Evolutionary conservation across 1,140 invertebrate genomes (phyloP).

Genomic region (Lepidurus apus): DNA sequence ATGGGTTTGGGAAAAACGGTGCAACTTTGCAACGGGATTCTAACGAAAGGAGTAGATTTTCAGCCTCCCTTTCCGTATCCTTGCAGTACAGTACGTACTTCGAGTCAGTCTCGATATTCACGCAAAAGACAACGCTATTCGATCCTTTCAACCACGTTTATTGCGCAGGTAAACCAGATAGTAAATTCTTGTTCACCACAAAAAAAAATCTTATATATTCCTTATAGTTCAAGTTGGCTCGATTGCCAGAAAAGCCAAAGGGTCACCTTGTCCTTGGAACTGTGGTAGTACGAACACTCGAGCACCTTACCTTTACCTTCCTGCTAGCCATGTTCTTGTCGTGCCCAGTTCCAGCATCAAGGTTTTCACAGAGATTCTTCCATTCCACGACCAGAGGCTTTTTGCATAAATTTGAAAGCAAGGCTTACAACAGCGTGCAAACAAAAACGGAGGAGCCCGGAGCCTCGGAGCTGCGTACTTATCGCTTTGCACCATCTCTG

Average conservation of each 20-base stretch:
- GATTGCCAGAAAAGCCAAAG: neutral
- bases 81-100: neutral
- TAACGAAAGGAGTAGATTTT: neutral
- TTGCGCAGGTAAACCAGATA: neutral
- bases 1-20: neutral
- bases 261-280: neutral
- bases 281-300: neutral
- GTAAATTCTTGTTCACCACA: neutral
- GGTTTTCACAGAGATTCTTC: neutral
- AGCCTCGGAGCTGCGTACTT: neutral
- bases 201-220: neutral
- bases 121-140: too few relatives aligned
- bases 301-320: constrained; percentile 6
- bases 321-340: neutral
- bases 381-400: neutral
- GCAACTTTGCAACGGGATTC: neutral
- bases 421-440: neutral
- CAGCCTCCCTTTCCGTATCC: neutral
- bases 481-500: constrained; percentile 10
- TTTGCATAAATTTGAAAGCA: neutral
- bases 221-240: neutral
- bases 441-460: too few relatives aligned
- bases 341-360: neutral
- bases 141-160: too few relatives aligned
- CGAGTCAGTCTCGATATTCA: neutral